A percentile compares a stretch with the other conserved stretches of the same genome.
Conservation (phyloP, 2,113 vertebrate species). For the Poeciliopsis prolifica region DNA sequence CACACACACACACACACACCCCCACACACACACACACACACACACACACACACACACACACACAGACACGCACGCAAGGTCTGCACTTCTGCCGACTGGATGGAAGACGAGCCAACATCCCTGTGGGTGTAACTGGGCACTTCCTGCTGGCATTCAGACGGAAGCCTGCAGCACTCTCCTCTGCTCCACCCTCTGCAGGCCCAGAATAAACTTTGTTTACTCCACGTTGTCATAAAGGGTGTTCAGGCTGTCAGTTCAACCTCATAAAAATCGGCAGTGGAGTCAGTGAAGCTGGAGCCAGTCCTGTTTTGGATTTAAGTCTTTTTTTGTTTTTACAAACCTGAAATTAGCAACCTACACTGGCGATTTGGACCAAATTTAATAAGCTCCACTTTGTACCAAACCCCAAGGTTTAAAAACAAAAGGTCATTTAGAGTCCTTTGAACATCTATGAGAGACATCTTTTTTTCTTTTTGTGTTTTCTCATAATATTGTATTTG, state of each 20-base stretch:
- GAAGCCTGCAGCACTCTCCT: constrained; percentile 7
- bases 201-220: constrained; percentile 27
- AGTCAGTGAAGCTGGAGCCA: neutral
- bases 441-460: no score
- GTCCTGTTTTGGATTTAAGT: neutral
- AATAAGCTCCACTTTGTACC: neutral
- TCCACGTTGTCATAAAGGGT: constrained; percentile 16
- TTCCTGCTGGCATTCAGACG: constrained; percentile 50
- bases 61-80: no score
- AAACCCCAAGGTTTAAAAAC: no score
- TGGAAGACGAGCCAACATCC: constrained; percentile 31
- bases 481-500: no score
- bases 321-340: constrained; percentile 3
- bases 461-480: no score
- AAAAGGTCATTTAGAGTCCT: no score
- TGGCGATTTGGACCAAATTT: neutral
- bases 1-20: neutral
- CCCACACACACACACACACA: neutral
- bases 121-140: constrained; percentile 50
- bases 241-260: constrained; percentile 21
- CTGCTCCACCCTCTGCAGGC: constrained; percentile 39
- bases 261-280: neutral
- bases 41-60: neutral
- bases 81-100: constrained; percentile 34
- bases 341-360: neutral